Conservation (phyloP, 2,888 invertebrate genomes). For the Abrostola tripartita region DNA sequence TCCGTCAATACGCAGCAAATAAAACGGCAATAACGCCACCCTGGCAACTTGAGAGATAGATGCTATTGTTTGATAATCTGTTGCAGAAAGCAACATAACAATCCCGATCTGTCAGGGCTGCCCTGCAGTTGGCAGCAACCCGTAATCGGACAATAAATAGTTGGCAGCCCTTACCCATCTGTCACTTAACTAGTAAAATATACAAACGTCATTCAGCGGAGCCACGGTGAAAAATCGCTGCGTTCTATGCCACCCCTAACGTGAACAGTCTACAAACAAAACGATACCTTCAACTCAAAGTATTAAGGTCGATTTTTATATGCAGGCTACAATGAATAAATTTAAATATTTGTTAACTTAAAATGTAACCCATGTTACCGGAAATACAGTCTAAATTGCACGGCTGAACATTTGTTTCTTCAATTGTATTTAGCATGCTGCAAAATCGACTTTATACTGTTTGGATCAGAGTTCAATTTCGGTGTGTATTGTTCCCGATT, state of each 20-base stretch:
- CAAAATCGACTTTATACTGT: constrained; percentile 67
- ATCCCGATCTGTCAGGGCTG: constrained; percentile 83
- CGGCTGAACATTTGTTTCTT: constrained; percentile 84
- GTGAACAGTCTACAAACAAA: constrained; percentile 42
- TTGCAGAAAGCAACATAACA: constrained; percentile 70
- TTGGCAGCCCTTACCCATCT: constrained; percentile 86
- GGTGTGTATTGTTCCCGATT: constrained; percentile 46
- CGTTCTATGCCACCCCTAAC: constrained; percentile 78
- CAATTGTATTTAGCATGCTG: constrained; percentile 59
- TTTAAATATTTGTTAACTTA: constrained; percentile 88
- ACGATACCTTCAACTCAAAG: constrained; percentile 46
- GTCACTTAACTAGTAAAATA: constrained; percentile 88
- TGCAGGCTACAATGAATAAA: constrained; percentile 75
- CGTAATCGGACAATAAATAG: constrained; percentile 87
- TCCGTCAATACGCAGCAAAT: constrained; percentile 69
- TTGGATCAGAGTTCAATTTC: constrained; percentile 63
- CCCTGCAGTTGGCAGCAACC: constrained; percentile 80
- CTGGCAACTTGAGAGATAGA: constrained; percentile 38
- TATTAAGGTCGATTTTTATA: constrained; percentile 71
- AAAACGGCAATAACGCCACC: constrained; percentile 70
- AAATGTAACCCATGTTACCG: constrained; percentile 88
- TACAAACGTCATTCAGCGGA: constrained; percentile 84
- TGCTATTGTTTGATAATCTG: constrained; percentile 69
- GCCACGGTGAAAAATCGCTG: constrained; percentile 84
- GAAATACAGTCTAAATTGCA: constrained; percentile 88